Evolutionary conservation across 1,140 invertebrate genomes (phyloP).

Genomic region (Sipha flava): DNA sequence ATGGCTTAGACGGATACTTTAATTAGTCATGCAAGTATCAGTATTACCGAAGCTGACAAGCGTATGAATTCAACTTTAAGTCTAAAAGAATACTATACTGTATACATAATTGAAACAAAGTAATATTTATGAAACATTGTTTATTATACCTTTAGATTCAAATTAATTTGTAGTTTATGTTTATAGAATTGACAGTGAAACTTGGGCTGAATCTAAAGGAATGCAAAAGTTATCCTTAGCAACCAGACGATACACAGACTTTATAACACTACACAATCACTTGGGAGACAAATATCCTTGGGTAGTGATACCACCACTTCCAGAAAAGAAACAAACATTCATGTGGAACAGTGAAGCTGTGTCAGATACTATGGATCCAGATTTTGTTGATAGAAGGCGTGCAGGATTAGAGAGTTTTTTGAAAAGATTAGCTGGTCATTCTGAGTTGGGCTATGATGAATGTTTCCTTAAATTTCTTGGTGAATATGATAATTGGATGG

Average conservation of each 20-base stretch:
- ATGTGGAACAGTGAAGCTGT: conserved; percentile 64
- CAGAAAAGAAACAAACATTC: conserved; percentile 71
- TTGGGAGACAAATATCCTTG: conserved; percentile 67
- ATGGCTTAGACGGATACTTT: conserved; percentile 53
- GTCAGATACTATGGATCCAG: conserved; percentile 69
- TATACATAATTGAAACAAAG: conserved; percentile 77
- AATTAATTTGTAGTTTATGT: background rate
- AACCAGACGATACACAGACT: conserved; percentile 76
- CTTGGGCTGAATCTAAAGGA: background rate
- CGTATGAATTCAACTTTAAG: conserved; percentile 67
- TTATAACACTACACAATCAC: conserved; percentile 69
- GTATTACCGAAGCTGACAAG: conserved; percentile 75
- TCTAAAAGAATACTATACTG: conserved; percentile 71
- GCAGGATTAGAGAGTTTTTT: conserved; percentile 60
- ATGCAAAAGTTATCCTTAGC: conserved; percentile 55
- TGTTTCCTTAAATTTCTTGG: conserved; percentile 16
- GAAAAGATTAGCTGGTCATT: conserved; percentile 34
- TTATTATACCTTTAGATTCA: background rate
- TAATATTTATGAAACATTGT: conserved; percentile 42
- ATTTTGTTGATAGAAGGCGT: conserved; percentile 71
- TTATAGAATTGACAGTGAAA: background rate
- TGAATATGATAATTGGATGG: conserved; percentile 8
- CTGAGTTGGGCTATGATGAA: conserved; percentile 19
- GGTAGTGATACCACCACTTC: conserved; percentile 67
- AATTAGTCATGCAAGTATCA: conserved; percentile 69